phyloP scores from a whole-genome alignment of 2,888 invertebrate species.

The Lycaena phlaeas region DNA sequence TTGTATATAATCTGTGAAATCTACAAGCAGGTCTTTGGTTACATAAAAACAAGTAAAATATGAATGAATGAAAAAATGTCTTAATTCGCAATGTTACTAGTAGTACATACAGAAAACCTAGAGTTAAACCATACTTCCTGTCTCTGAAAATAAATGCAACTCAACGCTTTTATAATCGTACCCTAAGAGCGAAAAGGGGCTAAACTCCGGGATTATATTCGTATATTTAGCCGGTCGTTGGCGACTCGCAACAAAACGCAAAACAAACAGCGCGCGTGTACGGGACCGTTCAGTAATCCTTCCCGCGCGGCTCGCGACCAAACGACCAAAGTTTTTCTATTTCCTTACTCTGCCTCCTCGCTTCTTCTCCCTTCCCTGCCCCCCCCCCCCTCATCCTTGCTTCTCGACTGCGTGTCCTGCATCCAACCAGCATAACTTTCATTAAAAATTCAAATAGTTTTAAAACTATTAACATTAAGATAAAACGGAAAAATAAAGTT shows the following conservation, averaged over 20 bases:
- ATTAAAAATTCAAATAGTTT: slow-evolving; percentile 3
- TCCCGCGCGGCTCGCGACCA: not conserved
- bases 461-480: slow-evolving; percentile 4
- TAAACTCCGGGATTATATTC: not conserved
- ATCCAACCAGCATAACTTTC: not conserved
- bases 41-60: too few relatives aligned
- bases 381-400: not conserved
- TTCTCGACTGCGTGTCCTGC: too few relatives aligned
- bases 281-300: slow-evolving; percentile 4
- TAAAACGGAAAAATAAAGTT: slow-evolving; percentile 4
- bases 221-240: not conserved
- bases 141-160: too few relatives aligned
- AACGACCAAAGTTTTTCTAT: slow-evolving; percentile 3
- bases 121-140: too few relatives aligned
- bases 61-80: too few relatives aligned
- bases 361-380: not conserved
- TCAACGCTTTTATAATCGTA: too few relatives aligned
- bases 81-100: too few relatives aligned
- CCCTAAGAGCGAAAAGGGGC: not conserved
- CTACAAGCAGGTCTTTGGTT: too few relatives aligned
- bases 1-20: too few relatives aligned
- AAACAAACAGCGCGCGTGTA: not conserved
- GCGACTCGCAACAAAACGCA: not conserved
- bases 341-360: not conserved
- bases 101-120: too few relatives aligned